Conservation (phyloP, 2,888 invertebrate species). For the Branchipolynoe longqiensis region DNA sequence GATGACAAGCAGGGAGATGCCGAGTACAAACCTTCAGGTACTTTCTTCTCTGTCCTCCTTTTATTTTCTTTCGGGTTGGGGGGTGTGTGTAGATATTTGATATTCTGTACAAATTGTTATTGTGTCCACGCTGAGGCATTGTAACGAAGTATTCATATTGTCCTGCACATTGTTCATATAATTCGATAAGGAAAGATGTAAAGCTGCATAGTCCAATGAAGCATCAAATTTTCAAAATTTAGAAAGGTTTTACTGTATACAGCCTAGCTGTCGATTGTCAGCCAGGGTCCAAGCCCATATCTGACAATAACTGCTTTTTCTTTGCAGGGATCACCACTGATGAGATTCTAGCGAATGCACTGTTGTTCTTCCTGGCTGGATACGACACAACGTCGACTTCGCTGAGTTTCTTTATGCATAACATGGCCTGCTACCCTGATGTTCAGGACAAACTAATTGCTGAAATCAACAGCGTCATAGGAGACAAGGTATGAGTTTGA, state of each 20-base stretch:
- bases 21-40: background rate
- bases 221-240: background rate
- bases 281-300: no score
- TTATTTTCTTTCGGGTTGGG: no score
- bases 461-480: conserved; percentile 52
- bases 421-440: conserved; percentile 58
- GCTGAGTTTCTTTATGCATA: conserved; percentile 50
- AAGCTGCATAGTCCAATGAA: background rate
- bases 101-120: no score
- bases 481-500: conserved; percentile 31
- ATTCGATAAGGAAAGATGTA: no score
- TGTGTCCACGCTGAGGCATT: no score
- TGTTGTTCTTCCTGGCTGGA: conserved; percentile 60
- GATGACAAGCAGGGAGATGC: background rate
- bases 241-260: no score
- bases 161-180: no score
- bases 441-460: conserved; percentile 58
- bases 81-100: no score
- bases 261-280: no score
- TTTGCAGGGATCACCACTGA: conserved; percentile 16
- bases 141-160: no score
- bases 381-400: conserved; percentile 60
- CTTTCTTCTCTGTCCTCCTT: no score
- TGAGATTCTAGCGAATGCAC: conserved; percentile 58
- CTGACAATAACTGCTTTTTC: no score